Percentiles rank a stretch among this genome's conserved stretches.
Conservation (phyloP, 2,797 vertebrate genomes). For the Trichosurus vulpecula region DNA sequence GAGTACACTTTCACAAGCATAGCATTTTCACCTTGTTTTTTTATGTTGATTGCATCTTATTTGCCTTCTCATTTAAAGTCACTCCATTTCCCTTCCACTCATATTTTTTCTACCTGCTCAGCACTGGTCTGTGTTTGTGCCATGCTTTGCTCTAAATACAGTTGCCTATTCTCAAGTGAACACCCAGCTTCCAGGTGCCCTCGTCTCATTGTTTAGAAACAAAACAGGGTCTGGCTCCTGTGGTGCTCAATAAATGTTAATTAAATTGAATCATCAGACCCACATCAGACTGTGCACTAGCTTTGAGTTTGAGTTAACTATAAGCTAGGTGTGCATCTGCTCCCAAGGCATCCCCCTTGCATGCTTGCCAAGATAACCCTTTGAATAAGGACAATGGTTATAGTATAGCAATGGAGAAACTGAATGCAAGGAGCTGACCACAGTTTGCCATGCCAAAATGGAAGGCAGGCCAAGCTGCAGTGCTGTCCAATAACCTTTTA, state of each 20-base stretch:
- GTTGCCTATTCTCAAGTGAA: conserved; percentile 47
- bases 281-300: conserved; percentile 9
- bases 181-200: conserved; percentile 1
- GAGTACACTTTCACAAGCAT: conserved; percentile 49
- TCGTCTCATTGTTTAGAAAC: conserved; percentile 11
- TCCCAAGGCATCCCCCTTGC: background rate
- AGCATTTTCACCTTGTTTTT: conserved; percentile 38
- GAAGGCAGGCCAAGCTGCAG: conserved; percentile 51
- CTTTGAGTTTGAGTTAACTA: conserved; percentile 34
- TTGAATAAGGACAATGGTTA: conserved; percentile 55
- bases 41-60: conserved; percentile 50
- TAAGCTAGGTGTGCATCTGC: conserved; percentile 31
- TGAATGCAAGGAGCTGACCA: conserved; percentile 40
- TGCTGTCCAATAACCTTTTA: conserved; percentile 56
- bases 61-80: conserved; percentile 47
- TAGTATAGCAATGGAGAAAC: conserved; percentile 33
- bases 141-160: conserved; percentile 33
- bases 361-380: conserved; percentile 44
- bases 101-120: conserved; percentile 55
- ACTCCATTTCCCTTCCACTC: conserved; percentile 50
- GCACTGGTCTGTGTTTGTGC: conserved; percentile 22
- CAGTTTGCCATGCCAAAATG: conserved; percentile 35
- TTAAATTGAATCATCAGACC: conserved; percentile 21
- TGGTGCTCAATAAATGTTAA: conserved; percentile 29
- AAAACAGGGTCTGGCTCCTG: conserved; percentile 17